A percentile compares a stretch with the other conserved stretches of the same genome.
phyloP scores from a whole-genome alignment of 2,888 invertebrate species.

The Platynereis dumerilii region DNA sequence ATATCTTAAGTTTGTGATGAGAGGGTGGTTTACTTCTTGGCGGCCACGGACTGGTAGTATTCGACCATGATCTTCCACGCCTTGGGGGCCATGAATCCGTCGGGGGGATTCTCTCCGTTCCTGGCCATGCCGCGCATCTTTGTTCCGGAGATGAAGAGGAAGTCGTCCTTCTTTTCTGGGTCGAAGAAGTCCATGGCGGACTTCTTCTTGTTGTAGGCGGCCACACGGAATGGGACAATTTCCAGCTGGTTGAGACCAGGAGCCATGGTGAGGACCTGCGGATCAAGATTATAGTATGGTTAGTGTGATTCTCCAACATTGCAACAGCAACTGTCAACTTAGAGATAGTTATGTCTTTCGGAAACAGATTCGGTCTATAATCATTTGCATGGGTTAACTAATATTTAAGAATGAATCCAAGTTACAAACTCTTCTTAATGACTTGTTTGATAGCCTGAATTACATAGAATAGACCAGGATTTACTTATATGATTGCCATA shows the following conservation, averaged over 20 bases:
- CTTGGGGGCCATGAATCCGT: slow-evolving; percentile 96
- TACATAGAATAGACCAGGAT: no score
- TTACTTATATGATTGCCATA: no score
- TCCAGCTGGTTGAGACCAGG: slow-evolving; percentile 90
- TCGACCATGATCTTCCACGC: slow-evolving; percentile 62
- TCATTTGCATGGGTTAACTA: no score
- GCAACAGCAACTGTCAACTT: no score
- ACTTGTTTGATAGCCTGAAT: no score
- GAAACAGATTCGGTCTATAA: no score
- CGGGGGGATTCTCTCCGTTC: slow-evolving; percentile 85
- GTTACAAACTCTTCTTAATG: no score
- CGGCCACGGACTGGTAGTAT: slow-evolving; percentile 35
- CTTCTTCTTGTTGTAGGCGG: slow-evolving; percentile 89
- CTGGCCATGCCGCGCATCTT: slow-evolving; percentile 84
- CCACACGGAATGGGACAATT: slow-evolving; percentile 97
- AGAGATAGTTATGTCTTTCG: no score
- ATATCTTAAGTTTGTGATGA: no score
- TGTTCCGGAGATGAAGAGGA: slow-evolving; percentile 90
- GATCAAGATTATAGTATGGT: no score
- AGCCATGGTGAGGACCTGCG: slow-evolving; percentile 84
- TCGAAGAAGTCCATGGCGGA: slow-evolving; percentile 94
- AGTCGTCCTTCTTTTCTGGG: slow-evolving; percentile 85
- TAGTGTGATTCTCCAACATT: no score
- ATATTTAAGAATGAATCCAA: no score
- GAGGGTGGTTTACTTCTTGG: slow-evolving; percentile 6